Percentiles rank a stretch among this genome's conserved stretches.
Evolutionary conservation across 2,888 invertebrate genomes (phyloP).

Genomic region (Syrphus vitripennis): DNA sequence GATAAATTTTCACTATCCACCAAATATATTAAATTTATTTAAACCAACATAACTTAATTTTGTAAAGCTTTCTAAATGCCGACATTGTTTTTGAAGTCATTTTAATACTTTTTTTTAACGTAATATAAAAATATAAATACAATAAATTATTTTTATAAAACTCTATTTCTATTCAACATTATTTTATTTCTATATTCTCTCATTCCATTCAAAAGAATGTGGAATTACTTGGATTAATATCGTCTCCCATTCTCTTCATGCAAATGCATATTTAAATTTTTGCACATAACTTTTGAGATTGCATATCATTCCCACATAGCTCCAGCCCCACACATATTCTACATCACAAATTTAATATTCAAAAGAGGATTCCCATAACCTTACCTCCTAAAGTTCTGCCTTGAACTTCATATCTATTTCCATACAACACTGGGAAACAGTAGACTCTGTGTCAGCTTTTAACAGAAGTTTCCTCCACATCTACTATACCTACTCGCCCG

Average conservation of each 20-base stretch:
- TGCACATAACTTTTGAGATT: slow-evolving; percentile 62
- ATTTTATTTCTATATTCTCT: not conserved
- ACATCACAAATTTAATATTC: not conserved
- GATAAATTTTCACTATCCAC: too few relatives aligned
- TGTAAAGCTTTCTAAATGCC: too few relatives aligned
- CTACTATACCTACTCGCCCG: too few relatives aligned
- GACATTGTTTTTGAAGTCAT: too few relatives aligned
- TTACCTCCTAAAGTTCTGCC: slow-evolving; percentile 8
- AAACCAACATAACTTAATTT: too few relatives aligned
- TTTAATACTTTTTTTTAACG: too few relatives aligned
- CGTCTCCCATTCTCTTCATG: slow-evolving; percentile 28
- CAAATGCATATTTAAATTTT: slow-evolving; percentile 43
- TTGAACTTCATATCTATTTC: slow-evolving; percentile 60
- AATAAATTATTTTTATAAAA: too few relatives aligned
- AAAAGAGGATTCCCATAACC: slow-evolving; percentile 11
- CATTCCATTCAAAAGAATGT: not conserved
- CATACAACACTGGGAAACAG: slow-evolving; percentile 41
- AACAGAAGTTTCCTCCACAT: not conserved
- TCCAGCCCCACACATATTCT: not conserved
- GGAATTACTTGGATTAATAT: slow-evolving; percentile 45
- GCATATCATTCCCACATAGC: slow-evolving; percentile 6
- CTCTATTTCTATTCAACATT: not conserved
- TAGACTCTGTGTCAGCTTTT: slow-evolving; percentile 55
- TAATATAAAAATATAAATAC: too few relatives aligned
- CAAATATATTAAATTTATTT: too few relatives aligned